phyloP scores from a whole-genome alignment of 2,113 vertebrate genomes.

The Patagioenas fasciata region DNA sequence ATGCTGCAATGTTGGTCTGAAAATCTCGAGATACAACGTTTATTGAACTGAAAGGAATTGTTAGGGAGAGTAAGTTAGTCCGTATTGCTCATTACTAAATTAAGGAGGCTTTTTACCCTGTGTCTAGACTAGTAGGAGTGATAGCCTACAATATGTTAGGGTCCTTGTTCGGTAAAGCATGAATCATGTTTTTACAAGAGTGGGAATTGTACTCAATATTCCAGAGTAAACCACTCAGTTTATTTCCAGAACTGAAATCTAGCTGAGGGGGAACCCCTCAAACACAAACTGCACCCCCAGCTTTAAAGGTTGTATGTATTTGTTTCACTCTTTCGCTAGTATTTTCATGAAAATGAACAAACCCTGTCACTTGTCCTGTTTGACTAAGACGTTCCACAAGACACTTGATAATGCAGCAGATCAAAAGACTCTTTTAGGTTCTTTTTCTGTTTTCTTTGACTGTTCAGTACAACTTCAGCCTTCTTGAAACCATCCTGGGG shows the following conservation, averaged over 20 bases:
- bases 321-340: neutral
- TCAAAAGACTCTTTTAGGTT: neutral
- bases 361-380: neutral
- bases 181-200: rapidly evolving
- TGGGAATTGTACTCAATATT: neutral
- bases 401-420: neutral
- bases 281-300: rapidly evolving
- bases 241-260: neutral
- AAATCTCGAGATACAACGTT: neutral
- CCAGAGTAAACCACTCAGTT: neutral
- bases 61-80: neutral
- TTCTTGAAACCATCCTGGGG: neutral
- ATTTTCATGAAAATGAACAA: neutral
- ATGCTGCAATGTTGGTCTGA: neutral
- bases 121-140: neutral
- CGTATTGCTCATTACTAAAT: rapidly evolving
- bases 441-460: neutral
- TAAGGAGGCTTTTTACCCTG: neutral
- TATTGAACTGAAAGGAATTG: neutral
- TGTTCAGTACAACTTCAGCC: neutral
- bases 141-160: neutral
- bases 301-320: neutral
- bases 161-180: neutral
- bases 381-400: neutral
- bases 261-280: neutral